Conservation (phyloP, 2,888 invertebrate species). For the Pristionchus entomophagus region DNA sequence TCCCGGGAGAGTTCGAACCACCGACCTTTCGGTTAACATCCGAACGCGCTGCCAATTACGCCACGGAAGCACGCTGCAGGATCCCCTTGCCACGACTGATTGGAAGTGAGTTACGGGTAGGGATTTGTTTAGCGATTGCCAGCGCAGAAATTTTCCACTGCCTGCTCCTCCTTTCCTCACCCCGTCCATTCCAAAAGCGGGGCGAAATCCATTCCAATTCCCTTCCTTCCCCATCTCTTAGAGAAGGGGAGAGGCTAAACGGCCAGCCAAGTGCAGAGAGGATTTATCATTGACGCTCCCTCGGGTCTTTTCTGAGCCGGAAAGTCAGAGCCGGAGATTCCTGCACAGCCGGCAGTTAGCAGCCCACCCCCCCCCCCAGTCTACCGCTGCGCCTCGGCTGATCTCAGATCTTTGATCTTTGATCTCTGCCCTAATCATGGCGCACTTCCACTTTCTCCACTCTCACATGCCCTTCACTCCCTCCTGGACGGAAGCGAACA, state of each 20-base stretch:
- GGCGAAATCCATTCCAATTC: slow-evolving; percentile 3
- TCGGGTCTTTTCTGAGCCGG: not conserved
- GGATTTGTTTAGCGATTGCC: not conserved
- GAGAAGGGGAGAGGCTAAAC: not conserved
- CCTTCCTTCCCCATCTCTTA: not conserved
- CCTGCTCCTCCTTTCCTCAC: slow-evolving; percentile 9
- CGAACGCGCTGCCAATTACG: slow-evolving; percentile 87
- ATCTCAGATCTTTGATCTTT: not conserved
- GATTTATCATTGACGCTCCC: slow-evolving; percentile 43
- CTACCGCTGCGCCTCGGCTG: too few relatives aligned
- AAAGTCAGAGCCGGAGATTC: too few relatives aligned
- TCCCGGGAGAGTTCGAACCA: slow-evolving; percentile 85
- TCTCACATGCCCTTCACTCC: slow-evolving; percentile 35
- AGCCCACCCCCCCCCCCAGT: not conserved
- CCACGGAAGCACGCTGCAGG: slow-evolving; percentile 56
- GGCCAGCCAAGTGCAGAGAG: slow-evolving; percentile 1
- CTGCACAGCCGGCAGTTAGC: too few relatives aligned
- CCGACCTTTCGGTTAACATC: slow-evolving; percentile 99
- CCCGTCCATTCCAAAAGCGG: too few relatives aligned
- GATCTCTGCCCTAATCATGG: not conserved
- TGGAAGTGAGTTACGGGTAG: not conserved
- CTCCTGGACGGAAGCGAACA: slow-evolving; percentile 41
- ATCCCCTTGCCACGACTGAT: not conserved
- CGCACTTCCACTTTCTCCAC: slow-evolving; percentile 39
- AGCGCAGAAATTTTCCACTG: not conserved